Percentiles rank a stretch among this genome's conserved stretches.
Evolutionary conservation across 1,140 invertebrate genomes (phyloP).

Genomic region (Heterodera schachtii): DNA sequence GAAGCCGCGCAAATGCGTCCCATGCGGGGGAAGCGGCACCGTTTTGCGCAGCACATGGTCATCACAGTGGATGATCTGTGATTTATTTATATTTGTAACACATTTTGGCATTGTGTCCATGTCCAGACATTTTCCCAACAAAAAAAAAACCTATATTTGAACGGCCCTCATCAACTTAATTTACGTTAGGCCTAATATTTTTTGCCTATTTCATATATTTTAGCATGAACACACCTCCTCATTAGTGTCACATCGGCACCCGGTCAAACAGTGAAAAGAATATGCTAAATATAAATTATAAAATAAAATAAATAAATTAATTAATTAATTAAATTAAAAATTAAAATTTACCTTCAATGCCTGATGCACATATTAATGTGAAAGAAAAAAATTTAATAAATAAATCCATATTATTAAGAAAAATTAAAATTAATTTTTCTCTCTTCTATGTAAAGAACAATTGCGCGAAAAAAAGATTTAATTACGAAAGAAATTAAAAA

Average conservation of each 20-base stretch:
- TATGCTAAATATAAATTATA: slow-evolving; percentile 32
- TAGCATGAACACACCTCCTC: slow-evolving; percentile 38
- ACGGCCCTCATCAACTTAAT: too few species aligned
- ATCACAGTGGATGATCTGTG: slow-evolving; percentile 1
- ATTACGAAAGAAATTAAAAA: too few species aligned
- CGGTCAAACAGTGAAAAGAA: slow-evolving; percentile 39
- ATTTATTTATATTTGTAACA: too few species aligned
- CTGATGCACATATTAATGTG: neutral
- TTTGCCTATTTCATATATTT: too few species aligned
- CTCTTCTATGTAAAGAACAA: too few species aligned
- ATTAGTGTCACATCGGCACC: slow-evolving; percentile 45
- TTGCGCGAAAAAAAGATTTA: too few species aligned
- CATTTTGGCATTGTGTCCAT: too few species aligned
- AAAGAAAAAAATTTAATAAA: neutral
- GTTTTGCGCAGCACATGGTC: slow-evolving; percentile 22
- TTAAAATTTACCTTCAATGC: neutral
- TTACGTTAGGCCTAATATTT: too few species aligned
- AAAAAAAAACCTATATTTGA: too few species aligned
- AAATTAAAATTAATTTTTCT: neutral
- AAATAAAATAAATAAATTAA: neutral
- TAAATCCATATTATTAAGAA: neutral
- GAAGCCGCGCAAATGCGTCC: slow-evolving; percentile 41
- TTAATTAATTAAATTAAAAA: neutral
- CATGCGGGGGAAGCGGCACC: slow-evolving; percentile 37
- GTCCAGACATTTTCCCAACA: too few species aligned